Base-by-base conservation (phyloP, 2,888 invertebrate species). In the Mythimna pallens region DNA sequence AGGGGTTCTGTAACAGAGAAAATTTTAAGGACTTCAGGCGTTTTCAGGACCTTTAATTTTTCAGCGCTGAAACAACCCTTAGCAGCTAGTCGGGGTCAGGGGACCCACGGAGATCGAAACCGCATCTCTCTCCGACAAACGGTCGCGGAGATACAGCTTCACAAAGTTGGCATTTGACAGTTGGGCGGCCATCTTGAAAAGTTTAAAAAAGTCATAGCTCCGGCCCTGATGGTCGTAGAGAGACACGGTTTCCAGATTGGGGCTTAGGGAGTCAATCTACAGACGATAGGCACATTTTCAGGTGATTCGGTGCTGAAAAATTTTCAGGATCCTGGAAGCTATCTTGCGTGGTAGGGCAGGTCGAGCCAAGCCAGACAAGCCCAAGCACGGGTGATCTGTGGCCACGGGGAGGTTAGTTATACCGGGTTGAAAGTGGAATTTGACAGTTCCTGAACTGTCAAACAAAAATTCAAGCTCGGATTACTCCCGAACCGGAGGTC, bases 91-190 rank as follows among this genome's bases (percentile, higher is more conserved):
- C 7, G 36, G 4, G 36, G 10, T 14, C 3, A 1, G 22, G 54
- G 12, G 22, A 12, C 0, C 1, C 4, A 5, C 1, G 0, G 1
- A 4, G 5, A 3, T 12, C 22, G 2, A 54, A 54, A 54, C 54
- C 54, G 34, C 22, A 2, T 0, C 50, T 61, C 36, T 43, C 67
- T 67, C 4, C n/a, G 67, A 67, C 34, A 0, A 47, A 8, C 3
- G 66, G 58, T 25, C 47, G 20, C 57, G 14, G 47, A 66, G 66
- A 3, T 34, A 67, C 7, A 47, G 34, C n/a, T 50, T 4, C 0
- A 12, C 8, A 17, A 67, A 58, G 8, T 34, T 8, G 30, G 59
- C 59, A 6, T 43, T 57, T 65, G 65, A 65, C 65, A 65, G 65
- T 20, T 57, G 4, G 54, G 65, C 65, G 65, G 65, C 65, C 65